Conservation (phyloP, 2,797 vertebrate species). For the Lacerta viridis region DNA sequence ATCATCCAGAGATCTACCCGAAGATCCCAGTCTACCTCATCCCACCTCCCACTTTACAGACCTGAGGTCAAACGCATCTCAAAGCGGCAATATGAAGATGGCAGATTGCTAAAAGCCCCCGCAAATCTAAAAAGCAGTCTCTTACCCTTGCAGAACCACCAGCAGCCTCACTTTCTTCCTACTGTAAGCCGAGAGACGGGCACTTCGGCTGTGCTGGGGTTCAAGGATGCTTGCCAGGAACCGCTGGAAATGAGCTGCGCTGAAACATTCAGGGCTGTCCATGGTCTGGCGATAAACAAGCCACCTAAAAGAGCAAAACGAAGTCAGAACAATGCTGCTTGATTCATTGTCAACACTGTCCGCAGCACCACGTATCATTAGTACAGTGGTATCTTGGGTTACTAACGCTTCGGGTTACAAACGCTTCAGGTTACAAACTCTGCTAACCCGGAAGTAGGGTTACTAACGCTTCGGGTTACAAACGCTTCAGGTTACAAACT, state of each 20-base stretch:
- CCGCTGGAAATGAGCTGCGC: constrained; percentile 89
- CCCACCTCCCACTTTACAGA: neutral
- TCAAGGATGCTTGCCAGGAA: constrained; percentile 88
- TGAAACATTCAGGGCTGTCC: constrained; percentile 88
- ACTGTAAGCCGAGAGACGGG: constrained; percentile 68
- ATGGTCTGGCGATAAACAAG: constrained; percentile 87
- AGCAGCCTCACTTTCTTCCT: constrained; percentile 83
- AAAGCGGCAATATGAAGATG: neutral
- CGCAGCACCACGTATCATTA: fast-evolving
- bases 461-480: no score
- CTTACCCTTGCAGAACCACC: constrained; percentile 92
- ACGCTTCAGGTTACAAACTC: no score
- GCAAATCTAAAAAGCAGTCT: neutral
- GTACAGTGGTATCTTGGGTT: no score
- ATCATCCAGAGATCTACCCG: no score
- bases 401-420: no score
- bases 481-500: no score
- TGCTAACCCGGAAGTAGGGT: no score
- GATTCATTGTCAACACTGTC: no score
- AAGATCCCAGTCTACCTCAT: no score
- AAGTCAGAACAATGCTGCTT: neutral
- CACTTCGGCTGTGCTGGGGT: constrained; percentile 79
- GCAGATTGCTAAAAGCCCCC: fast-evolving
- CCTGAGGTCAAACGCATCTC: neutral
- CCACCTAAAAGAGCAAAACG: constrained; percentile 83